A percentile compares a stretch with the other conserved stretches of the same genome.
Evolutionary conservation across 2,113 vertebrate genomes (phyloP).

Genomic region (Poeciliopsis prolifica): DNA sequence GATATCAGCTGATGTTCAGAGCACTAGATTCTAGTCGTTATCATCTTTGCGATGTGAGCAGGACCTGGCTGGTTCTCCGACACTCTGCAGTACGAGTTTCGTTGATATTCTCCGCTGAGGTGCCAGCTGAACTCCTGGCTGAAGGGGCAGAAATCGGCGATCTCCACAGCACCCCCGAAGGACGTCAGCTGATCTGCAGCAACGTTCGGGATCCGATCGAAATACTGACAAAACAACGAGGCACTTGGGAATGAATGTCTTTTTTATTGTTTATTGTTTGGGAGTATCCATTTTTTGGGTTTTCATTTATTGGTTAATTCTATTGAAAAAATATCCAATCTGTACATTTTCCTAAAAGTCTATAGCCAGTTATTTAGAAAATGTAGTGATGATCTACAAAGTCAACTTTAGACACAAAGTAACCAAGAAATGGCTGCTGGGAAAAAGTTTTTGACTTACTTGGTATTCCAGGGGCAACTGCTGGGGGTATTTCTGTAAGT

Average conservation of each 20-base stretch:
- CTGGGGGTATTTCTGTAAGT: conserved; percentile 89
- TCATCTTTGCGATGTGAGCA: neutral
- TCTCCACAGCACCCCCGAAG: conserved; percentile 96
- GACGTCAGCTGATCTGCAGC: conserved; percentile 82
- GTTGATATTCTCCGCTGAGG: conserved; percentile 92
- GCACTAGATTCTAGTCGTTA: too few relatives aligned
- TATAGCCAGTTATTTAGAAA: too few relatives aligned
- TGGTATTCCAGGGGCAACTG: conserved; percentile 92
- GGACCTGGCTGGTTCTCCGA: conserved; percentile 89
- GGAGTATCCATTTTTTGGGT: too few relatives aligned
- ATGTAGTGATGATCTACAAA: too few relatives aligned
- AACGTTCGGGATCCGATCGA: conserved; percentile 88
- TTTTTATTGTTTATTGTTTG: too few relatives aligned
- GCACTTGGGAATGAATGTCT: neutral
- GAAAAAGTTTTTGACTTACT: conserved; percentile 73
- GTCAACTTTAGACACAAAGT: too few relatives aligned
- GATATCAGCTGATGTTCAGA: too few relatives aligned
- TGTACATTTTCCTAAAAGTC: too few relatives aligned
- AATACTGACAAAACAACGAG: conserved; percentile 83
- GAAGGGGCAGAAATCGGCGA: conserved; percentile 97
- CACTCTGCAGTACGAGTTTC: conserved; percentile 92
- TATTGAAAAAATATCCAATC: too few relatives aligned
- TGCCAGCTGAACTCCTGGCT: conserved; percentile 99
- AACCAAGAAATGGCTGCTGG: too few relatives aligned
- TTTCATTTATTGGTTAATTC: too few relatives aligned